These are phyloP conservation scores for Agrypnia vestita DNA, from an alignment of 1,140 invertebrate genomes.

Conservation along the genomic window DNA sequence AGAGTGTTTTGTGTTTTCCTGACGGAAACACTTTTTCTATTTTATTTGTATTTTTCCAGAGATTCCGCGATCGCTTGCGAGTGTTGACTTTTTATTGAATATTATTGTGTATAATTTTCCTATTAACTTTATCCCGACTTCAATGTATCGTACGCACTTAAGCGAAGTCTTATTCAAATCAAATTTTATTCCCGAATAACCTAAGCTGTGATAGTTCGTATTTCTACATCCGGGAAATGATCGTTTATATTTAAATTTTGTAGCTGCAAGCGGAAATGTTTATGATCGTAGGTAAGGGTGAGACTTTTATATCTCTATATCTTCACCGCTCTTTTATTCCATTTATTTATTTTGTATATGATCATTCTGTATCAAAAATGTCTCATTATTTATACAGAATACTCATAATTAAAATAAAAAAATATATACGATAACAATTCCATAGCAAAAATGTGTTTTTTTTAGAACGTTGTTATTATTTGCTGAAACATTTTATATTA, in stretches of 20 bases:
- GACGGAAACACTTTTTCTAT: slow-evolving; percentile 12
- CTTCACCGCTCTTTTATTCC: too few relatives aligned
- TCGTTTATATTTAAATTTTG: background rate
- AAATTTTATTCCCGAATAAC: background rate
- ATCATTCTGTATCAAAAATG: too few relatives aligned
- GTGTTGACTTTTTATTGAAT: slow-evolving; percentile 29
- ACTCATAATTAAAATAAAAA: too few relatives aligned
- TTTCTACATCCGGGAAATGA: background rate
- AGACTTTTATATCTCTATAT: background rate
- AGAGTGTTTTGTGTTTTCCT: slow-evolving; percentile 18
- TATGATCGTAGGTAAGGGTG: background rate
- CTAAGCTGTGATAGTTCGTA: background rate
- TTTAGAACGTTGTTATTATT: too few relatives aligned
- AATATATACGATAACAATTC: too few relatives aligned
- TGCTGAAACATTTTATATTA: too few relatives aligned
- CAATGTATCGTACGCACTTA: background rate
- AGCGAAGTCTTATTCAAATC: background rate
- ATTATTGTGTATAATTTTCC: slow-evolving; percentile 27
- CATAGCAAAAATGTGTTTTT: too few relatives aligned
- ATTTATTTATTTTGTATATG: too few relatives aligned
- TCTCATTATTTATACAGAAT: too few relatives aligned
- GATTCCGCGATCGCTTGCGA: background rate
- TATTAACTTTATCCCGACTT: slow-evolving; percentile 14
- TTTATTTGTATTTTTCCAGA: background rate
- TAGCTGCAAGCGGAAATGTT: background rate